Base-by-base conservation (phyloP, 2,113 vertebrate genomes). In the Pachypanchax playfairii region DNA sequence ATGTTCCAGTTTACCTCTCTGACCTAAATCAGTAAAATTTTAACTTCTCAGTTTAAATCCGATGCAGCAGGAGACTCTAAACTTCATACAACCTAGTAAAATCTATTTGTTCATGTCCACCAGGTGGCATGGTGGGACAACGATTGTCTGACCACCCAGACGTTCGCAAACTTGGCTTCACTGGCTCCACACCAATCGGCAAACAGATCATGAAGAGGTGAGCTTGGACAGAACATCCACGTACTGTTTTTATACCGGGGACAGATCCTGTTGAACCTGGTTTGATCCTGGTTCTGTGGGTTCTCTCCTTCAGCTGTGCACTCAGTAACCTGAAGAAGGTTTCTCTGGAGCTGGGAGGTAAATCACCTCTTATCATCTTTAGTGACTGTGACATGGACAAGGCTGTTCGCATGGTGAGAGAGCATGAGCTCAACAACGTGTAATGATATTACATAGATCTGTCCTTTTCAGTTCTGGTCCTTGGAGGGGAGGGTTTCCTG, bases 141-240 rank as follows among this genome's bases (percentile, higher is more conserved):
- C 88, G 93, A 21, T 76, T 96, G 28, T 93, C 91, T 0, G 94
- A 96, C 50, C 95, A 96, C 58, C 94, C 93, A 0, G 93, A 96
- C 24, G 89, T 96, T 38, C 91, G 94, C 22, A 96, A 96, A 79
- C 86, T 96, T 5, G 94, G 94, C 38, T 96, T 95, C 82, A 96
- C 95, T 0, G 95, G 95, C 65, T 95, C 95, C 42, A 96, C 95
- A 0, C 91, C 91, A 1, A 92, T 96, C 4, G 94, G 95, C 50
- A 96, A 95, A 70, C 91, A 94, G 44, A 95, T 95, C 76, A 96
- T 96, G 95, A 93, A 95, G 75, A 95, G 95, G 95, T 94, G 62
- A 8, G n/a, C 25, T 1, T 20, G 3, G 21, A 14, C 13, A 2
- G 14, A 5, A n/a, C n/a, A n/a, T n/a, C n/a, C 12, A 13, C 24